Base-by-base conservation (phyloP, 1,140 invertebrate genomes). In the Drosophila santomea region DNA sequence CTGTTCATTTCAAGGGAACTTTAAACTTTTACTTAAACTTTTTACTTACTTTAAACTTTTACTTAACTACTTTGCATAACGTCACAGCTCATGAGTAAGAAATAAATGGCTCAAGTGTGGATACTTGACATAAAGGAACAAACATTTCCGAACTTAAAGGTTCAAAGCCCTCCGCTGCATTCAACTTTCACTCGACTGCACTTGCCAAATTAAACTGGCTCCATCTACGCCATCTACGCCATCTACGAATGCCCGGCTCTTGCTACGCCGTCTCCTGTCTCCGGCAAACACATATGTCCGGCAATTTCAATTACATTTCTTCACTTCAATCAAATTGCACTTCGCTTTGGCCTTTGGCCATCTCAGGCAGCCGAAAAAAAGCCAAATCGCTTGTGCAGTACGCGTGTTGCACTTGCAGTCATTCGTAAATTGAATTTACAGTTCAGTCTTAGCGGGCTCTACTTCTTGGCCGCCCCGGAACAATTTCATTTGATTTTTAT, bases 391-490 rank as follows among this genome's bases (percentile, higher is more conserved):
- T 78, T 80, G 74, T 72, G 82, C 82, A 86, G 52, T 58, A 82
- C 80, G 81, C 82, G 82, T 85, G 78, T 78, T 85, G 81, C 82
- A 86, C 60, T 85, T 82, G 60, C 78, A 81, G 74, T 72, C 63
- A 74, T 74, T 85, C 74, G 82, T 78, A 86, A 85, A 85, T 85
- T 81, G 82, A 85, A 85, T 85, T 85, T 86, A 81, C 80, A 71
- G 80, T 63, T 59, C 58, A 80, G 56, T 74, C 66, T 59, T 50
- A 63, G 48, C 50, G n/a, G 15, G 45, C 7, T 8, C 12, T 15
- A 50, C 14, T 51, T 35, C n/a, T 25, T 43, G 11, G 4, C 36
- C 17, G 44, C 1, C 36, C 8, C 14, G 23, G 17, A 39, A 35
- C 51, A 32, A 51, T 85, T 77, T 64, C 61, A 50, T 78, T 82